Evolutionary conservation across 2,888 invertebrate genomes (phyloP), one percentile per base, ranked within the genome.

Genomic region (Penaeus monodon): DNA sequence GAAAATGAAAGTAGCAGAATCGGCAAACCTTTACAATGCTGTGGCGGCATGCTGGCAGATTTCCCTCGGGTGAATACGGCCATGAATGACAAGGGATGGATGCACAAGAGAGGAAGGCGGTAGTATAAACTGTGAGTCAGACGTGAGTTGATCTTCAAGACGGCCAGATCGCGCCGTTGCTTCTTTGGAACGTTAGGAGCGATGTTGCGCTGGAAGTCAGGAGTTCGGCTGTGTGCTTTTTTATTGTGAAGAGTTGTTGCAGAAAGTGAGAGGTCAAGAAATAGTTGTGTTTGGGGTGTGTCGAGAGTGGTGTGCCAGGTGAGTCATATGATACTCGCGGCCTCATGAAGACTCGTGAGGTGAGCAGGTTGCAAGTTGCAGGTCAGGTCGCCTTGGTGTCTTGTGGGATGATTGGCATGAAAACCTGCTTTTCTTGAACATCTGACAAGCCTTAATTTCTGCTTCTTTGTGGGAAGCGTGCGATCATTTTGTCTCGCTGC

Each of bases 391-490:
- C 73, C 33, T 73, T 73, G 33, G 73, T 73, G 73, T 73, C 73
- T 73, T 73, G 73, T 73, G 73, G 73, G 73, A 73, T 29, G 73
- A 73, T 33, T 29, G 73, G 38, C 29, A 73, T 33, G 73, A 38
- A 73, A 73, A 73, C 33, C 22, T 73, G 33, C 24, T 38, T 73
- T 29, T 33, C 22, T 27, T 57, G 79, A 29, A 22, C 68, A 63
- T 33, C 70, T 63, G 68, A 63, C 68, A 79, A 78, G 79, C 78
- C 84, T 79, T 78, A 84, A 78, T 78, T 78, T 63, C 79, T 49
- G 68, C 63, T 57, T 14, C 57, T 57, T 57, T 57, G 57, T 20
- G 17, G 57, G 57, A 57, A 3, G 57, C 57, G 57, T 20, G 14
- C 3, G 14, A 57, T 57, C 57, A 14, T 49, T 49, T 57, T 57